Evolutionary conservation across 2,888 invertebrate genomes (phyloP).

Genomic region (Athripsodes cinereus): DNA sequence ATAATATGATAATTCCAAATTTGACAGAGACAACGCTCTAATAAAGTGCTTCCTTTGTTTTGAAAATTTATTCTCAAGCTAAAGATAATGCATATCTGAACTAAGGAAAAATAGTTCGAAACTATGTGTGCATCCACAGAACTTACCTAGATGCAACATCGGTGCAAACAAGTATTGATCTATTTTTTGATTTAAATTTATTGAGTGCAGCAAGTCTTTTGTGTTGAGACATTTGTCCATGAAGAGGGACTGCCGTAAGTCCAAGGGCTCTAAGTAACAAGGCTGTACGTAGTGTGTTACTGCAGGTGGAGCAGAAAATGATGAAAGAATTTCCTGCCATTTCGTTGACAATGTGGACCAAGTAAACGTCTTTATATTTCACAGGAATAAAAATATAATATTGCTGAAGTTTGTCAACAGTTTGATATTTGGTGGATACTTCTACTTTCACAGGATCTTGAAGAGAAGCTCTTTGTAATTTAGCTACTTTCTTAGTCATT

Average conservation of each 20-base stretch:
- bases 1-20: too few species aligned
- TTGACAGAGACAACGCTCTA: too few species aligned
- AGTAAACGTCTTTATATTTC: constrained; percentile 95
- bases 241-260: constrained; percentile 91
- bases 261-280: constrained; percentile 86
- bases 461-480: constrained; percentile 91
- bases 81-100: too few species aligned
- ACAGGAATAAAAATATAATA: constrained; percentile 92
- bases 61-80: too few species aligned
- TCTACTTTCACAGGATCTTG: constrained; percentile 94
- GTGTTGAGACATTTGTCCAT: constrained; percentile 98
- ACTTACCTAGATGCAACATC: constrained; percentile 92
- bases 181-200: constrained; percentile 89
- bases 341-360: constrained; percentile 93
- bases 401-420: constrained; percentile 94
- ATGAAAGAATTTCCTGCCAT: constrained; percentile 93
- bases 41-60: too few species aligned
- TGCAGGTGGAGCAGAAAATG: constrained; percentile 95
- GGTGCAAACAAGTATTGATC: constrained; percentile 95
- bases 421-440: constrained; percentile 94
- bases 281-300: constrained; percentile 83
- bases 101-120: too few species aligned
- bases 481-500: constrained; percentile 97
- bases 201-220: constrained; percentile 91
- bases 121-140: too few species aligned